Percentiles rank a stretch among this genome's conserved stretches.
phyloP scores from a whole-genome alignment of 2,113 vertebrate genomes.

The Hippolais icterina region DNA sequence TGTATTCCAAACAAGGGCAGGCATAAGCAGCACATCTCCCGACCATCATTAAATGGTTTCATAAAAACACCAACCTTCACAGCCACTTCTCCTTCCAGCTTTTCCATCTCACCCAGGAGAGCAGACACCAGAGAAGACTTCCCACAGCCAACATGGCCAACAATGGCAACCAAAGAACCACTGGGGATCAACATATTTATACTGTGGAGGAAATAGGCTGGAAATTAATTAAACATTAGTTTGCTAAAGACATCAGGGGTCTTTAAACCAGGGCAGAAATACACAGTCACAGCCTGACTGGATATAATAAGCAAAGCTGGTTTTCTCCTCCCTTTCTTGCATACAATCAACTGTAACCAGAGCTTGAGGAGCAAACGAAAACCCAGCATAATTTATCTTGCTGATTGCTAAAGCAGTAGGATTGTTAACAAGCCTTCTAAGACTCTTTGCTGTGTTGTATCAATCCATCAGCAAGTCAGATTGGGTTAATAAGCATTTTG shows the following conservation, averaged over 20 bases:
- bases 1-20: neutral
- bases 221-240: slow-evolving; percentile 59
- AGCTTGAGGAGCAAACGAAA: neutral
- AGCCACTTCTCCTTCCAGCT: slow-evolving; percentile 85
- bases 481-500: neutral
- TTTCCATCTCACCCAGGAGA: slow-evolving; percentile 96
- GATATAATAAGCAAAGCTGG: neutral
- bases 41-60: neutral
- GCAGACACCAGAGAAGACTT: slow-evolving; percentile 93
- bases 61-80: slow-evolving; percentile 79
- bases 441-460: neutral
- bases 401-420: neutral
- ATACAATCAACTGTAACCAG: neutral
- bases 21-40: neutral
- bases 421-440: neutral
- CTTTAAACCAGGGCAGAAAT: slow-evolving; percentile 26
- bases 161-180: slow-evolving; percentile 89
- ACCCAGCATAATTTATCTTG: neutral
- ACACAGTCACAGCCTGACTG: neutral
- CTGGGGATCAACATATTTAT: slow-evolving; percentile 86
- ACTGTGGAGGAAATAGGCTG: slow-evolving; percentile 71
- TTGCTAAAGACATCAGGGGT: slow-evolving; percentile 23
- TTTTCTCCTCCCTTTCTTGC: neutral
- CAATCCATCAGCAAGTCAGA: neutral
- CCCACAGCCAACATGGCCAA: slow-evolving; percentile 94